Percentiles rank a stretch among this genome's conserved stretches.
Evolutionary conservation across 1,140 invertebrate genomes (phyloP).

Genomic region (Micrasema minimum): DNA sequence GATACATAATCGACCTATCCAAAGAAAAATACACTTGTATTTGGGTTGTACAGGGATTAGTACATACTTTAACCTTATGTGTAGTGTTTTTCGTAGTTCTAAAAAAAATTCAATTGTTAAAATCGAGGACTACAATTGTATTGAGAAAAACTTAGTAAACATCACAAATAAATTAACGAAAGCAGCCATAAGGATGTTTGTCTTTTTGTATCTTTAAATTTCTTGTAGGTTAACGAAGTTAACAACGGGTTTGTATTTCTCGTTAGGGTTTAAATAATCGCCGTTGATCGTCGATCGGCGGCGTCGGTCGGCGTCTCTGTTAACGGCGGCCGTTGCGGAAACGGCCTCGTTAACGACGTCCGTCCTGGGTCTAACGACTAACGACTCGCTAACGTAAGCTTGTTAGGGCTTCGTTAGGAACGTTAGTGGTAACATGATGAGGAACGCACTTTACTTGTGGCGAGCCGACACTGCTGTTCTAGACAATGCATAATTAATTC

Average conservation of each 20-base stretch:
- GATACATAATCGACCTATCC: too few relatives aligned
- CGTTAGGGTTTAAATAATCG: constrained; percentile 12
- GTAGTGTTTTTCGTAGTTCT: too few relatives aligned
- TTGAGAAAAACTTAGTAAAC: too few relatives aligned
- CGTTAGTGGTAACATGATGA: constrained; percentile 34
- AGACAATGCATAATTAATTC: constrained; percentile 16
- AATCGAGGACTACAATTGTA: too few relatives aligned
- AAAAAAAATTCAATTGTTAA: too few relatives aligned
- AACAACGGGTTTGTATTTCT: not conserved
- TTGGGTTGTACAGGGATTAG: too few relatives aligned
- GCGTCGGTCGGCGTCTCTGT: constrained; percentile 14
- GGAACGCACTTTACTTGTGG: not conserved
- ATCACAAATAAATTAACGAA: too few relatives aligned
- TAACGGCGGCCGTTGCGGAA: constrained; percentile 20
- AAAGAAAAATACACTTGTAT: too few relatives aligned
- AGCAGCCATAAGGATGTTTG: too few relatives aligned
- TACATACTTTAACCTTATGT: too few relatives aligned
- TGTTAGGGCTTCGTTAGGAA: constrained; percentile 26
- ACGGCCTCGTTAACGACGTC: constrained; percentile 25
- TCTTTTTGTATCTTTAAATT: too few relatives aligned
- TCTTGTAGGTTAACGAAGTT: too few relatives aligned
- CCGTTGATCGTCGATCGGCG: constrained; percentile 10
- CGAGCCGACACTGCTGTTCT: constrained; percentile 3
- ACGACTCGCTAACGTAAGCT: constrained; percentile 37
- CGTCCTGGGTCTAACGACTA: constrained; percentile 31